phyloP scores from a whole-genome alignment of 2,888 invertebrate genomes.

The Nowickia ferox region DNA sequence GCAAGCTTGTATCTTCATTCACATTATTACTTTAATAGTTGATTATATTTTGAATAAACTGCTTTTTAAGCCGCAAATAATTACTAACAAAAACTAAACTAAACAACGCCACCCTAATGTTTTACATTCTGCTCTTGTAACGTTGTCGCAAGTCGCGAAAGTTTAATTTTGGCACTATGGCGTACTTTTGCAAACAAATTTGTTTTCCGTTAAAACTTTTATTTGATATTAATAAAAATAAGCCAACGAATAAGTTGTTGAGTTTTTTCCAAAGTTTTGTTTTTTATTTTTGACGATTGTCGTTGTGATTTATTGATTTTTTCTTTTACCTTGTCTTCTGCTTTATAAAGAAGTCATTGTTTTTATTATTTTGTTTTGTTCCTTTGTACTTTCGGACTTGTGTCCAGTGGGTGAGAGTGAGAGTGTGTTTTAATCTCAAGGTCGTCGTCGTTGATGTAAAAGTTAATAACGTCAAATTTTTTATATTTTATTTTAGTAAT shows the following conservation, averaged over 20 bases:
- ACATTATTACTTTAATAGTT: too few relatives aligned
- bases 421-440: conserved; percentile 44
- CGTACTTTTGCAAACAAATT: too few relatives aligned
- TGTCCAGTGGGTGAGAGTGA: background rate
- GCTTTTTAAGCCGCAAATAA: too few relatives aligned
- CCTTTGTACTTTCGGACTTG: conserved; percentile 11
- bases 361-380: background rate
- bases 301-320: background rate
- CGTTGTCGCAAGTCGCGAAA: conserved; percentile 53
- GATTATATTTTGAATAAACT: too few relatives aligned
- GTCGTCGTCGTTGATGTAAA: conserved; percentile 39
- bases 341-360: background rate
- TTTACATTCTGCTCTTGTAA: background rate
- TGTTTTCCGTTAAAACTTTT: too few relatives aligned
- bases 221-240: too few relatives aligned
- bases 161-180: background rate
- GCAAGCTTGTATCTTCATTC: too few relatives aligned
- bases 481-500: background rate
- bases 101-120: background rate
- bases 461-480: conserved; percentile 24
- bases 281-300: conserved; percentile 8
- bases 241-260: background rate
- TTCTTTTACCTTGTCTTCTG: conserved; percentile 15
- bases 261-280: conserved; percentile 20
- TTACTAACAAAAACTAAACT: too few relatives aligned